These are phyloP conservation scores for Silvanus unidentatus DNA, from an alignment of 2,888 invertebrate genomes.

Conservation along the genomic window DNA sequence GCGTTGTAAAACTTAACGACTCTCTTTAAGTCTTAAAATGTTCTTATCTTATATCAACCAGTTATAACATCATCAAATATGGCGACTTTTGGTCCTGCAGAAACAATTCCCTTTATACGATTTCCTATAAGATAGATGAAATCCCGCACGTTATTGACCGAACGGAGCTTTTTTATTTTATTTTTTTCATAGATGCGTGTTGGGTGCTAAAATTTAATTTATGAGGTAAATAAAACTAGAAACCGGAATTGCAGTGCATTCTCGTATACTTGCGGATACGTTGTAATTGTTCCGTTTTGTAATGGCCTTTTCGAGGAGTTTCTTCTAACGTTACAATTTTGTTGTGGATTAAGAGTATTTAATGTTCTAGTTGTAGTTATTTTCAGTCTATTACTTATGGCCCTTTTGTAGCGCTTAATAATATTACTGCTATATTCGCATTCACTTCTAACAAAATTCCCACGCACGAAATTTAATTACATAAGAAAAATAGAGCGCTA, in stretches of 20 bases:
- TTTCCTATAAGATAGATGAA: not conserved
- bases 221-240: slow-evolving; percentile 19
- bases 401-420: too few relatives aligned
- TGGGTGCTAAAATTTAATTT: not conserved
- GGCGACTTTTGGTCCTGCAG: slow-evolving; percentile 33
- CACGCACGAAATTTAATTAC: too few relatives aligned
- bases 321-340: slow-evolving; percentile 30
- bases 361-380: too few relatives aligned
- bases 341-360: slow-evolving; percentile 9
- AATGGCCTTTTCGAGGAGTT: slow-evolving; percentile 32
- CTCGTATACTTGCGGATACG: slow-evolving; percentile 38
- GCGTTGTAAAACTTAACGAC: slow-evolving; percentile 43
- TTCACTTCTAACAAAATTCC: too few relatives aligned
- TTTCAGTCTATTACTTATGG: too few relatives aligned
- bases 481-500: too few relatives aligned
- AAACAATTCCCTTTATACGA: slow-evolving; percentile 13
- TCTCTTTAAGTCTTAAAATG: slow-evolving; percentile 41
- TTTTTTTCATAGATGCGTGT: too few relatives aligned
- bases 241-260: slow-evolving; percentile 29
- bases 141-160: too few relatives aligned
- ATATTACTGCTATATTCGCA: too few relatives aligned
- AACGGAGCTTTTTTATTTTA: too few relatives aligned
- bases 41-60: slow-evolving; percentile 46
- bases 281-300: slow-evolving; percentile 33
- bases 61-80: slow-evolving; percentile 45